Conservation (phyloP, 1,140 invertebrate genomes). For the Dysdera silvatica region DNA sequence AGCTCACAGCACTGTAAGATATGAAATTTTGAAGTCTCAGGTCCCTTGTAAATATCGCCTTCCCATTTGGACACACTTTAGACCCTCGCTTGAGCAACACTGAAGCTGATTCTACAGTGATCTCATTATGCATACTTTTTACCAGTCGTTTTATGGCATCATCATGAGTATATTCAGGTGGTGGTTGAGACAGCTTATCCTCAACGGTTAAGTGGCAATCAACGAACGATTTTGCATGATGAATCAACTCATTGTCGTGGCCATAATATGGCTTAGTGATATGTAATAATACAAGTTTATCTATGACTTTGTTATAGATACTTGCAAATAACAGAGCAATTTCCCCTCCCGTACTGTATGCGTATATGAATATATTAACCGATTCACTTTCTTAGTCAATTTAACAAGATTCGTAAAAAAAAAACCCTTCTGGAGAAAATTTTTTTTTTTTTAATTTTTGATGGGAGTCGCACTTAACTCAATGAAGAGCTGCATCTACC, state of each 20-base stretch:
- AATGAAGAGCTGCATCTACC: too few species aligned
- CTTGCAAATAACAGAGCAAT: constrained; percentile 38
- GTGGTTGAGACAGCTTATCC: neutral
- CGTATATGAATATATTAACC: too few species aligned
- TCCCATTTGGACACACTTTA: neutral
- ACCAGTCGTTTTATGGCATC: constrained; percentile 33
- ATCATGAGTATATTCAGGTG: constrained; percentile 25
- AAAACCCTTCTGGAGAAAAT: too few species aligned
- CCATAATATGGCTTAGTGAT: constrained; percentile 47
- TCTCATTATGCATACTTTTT: constrained; percentile 23
- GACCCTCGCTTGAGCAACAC: constrained; percentile 29
- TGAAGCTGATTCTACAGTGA: constrained; percentile 24
- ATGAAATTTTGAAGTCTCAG: constrained; percentile 16
- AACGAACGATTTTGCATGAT: neutral
- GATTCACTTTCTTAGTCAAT: too few species aligned
- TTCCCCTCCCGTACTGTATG: constrained; percentile 43
- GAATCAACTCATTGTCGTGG: neutral
- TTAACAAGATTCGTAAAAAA: too few species aligned
- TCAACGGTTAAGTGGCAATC: constrained; percentile 20
- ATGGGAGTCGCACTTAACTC: too few species aligned
- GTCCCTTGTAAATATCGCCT: constrained; percentile 25
- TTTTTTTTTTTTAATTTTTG: too few species aligned
- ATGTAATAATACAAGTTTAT: constrained; percentile 47
- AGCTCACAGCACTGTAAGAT: neutral
- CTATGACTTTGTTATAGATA: constrained; percentile 45